Base-by-base conservation (phyloP, 2,113 vertebrate species). In the Callocephalon fimbriatum region DNA sequence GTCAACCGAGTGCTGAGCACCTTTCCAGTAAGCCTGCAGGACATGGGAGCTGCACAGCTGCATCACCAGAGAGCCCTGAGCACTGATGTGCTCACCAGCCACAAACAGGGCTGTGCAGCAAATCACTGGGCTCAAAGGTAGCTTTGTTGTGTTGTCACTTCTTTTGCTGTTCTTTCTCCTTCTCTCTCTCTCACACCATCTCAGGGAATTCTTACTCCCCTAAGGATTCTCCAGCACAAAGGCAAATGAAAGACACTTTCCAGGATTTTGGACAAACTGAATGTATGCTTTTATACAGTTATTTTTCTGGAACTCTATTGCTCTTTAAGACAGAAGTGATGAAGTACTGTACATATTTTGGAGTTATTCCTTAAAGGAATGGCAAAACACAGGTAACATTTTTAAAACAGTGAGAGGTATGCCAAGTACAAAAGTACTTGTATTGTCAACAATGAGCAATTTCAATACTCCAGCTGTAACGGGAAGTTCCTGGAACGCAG, bases 401-500 rank as follows among this genome's bases (percentile, higher is more conserved):
- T 80, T 27, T 76, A 80, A 92, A 96, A 94, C 56, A 80, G 17
- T 20, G 51, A 73, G 65, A 76, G 38, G 31, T 83, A 61, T 67
- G 87, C 38, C 59, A 83, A 94, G 40, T 32, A 89, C 75, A 90
- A 70, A 95, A 93, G 77, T 75, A 89, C 51, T 87, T 92, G 40
- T 73, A 63, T 58, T 85, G 71, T 89, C n/a, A 83, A 75, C 61
- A 94, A 94, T 5, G n/a, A 96, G 70, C 27, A 86, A 91, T 83
- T 92, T 92, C 82, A 81, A 79, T 70, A 90, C 26, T 95, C 53
- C 18, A 92, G 63, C 40, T 88, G 40, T 77, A 97, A 88, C 4
- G 9, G 45, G 74, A 90, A 95, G 81, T 95, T 96, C 85, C 95
- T 88, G 78, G 79, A 97, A 97, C 2, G 6, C 3, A 29, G 42